Base-by-base conservation (phyloP, 2,888 invertebrate species). In the Graphium colonna region DNA sequence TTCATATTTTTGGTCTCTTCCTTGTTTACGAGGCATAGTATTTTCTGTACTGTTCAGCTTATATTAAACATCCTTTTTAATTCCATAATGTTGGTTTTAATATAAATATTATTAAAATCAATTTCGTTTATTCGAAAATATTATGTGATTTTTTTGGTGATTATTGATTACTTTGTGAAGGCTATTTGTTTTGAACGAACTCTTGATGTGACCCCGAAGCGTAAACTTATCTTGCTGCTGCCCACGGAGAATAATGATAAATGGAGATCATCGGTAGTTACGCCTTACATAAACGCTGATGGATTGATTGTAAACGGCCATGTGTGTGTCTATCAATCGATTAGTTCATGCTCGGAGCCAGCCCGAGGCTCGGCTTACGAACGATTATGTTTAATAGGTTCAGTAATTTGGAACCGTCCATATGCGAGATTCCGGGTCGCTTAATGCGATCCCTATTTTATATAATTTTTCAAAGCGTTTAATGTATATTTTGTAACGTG, bases 161-260 rank as follows among this genome's bases (percentile, higher is more conserved):
- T 26, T 41, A 54, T 50, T 54, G 41, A 50, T 54, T 40, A 43
- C 47, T 17, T 44, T n/a, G 41, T 45, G 46, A 38, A 53, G 74
- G 67, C 75, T 69, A 74, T 79, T 79, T 78, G 72, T 76, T 78
- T 67, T 63, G 66, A 69, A 71, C 61, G 58, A 66, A 68, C 71
- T 75, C 68, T 68, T 18, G 65, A 58, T 67, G 68, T 83, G 84
- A 80, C 84, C 86, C 82, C 81, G 79, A 79, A 82, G 79, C 77
- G 82, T 73, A 79, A 82, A 79, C 77, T 81, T 73, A 79, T 65
- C 57, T 65, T 74, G 60, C 68, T 68, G 79, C 83, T 85, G 83
- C 83, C 75, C 82, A 84, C 81, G 81, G 83, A 82, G 85, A 81
- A 79, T 81, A 82, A 87, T 89, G 89, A 89, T 88, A 85, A 89